Percentiles rank a stretch among this genome's conserved stretches.
These are phyloP conservation scores for Pempheris klunzingeri DNA, from an alignment of 2,797 vertebrate genomes.

Conservation along the genomic window DNA sequence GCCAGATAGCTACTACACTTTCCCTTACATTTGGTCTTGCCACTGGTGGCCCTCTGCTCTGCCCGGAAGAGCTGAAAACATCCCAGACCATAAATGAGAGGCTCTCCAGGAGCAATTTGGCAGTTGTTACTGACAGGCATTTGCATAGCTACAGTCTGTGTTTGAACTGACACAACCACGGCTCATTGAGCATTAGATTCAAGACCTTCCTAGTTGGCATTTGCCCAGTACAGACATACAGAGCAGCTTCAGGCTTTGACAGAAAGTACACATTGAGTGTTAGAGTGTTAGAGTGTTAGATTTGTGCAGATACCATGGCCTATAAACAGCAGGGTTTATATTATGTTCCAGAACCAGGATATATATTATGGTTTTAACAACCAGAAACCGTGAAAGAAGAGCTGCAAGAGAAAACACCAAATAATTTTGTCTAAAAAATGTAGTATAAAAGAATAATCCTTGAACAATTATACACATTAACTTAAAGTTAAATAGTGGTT, in stretches of 20 bases:
- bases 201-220: constrained; percentile 21
- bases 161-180: constrained; percentile 17
- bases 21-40: constrained; percentile 47
- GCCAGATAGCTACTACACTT: constrained; percentile 36
- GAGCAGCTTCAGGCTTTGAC: constrained; percentile 22
- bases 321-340: not conserved
- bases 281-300: no score
- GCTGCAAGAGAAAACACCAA: not conserved
- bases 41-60: constrained; percentile 33
- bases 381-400: constrained; percentile 2
- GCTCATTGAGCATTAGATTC: constrained; percentile 40
- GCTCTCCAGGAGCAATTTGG: constrained; percentile 41
- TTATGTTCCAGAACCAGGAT: no score
- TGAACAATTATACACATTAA: not conserved
- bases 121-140: constrained; percentile 33
- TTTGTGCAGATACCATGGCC: constrained; percentile 2
- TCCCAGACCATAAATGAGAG: constrained; percentile 32
- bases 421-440: no score
- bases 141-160: constrained; percentile 34
- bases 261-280: not conserved
- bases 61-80: constrained; percentile 53
- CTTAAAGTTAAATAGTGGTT: no score
- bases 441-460: constrained; percentile 1
- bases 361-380: no score
- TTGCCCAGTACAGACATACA: constrained; percentile 18